A percentile compares a stretch with the other conserved stretches of the same genome.
Conservation (phyloP, 2,113 vertebrate species). For the Pterophyllum scalare region DNA sequence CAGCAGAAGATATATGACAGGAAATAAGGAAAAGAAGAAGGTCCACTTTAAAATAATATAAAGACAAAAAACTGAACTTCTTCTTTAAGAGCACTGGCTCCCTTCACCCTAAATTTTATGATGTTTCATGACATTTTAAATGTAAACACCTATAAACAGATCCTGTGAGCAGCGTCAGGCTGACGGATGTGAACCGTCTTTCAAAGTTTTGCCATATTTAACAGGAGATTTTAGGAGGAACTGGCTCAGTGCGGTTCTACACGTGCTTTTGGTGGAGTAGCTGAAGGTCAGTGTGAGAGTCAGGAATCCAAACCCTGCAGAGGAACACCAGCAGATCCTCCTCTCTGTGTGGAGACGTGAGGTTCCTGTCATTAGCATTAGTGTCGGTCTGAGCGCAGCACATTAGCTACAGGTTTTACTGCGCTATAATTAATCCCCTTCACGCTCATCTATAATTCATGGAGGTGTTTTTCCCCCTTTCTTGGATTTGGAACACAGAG, state of each 20-base stretch:
- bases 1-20: too few species aligned
- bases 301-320: background rate
- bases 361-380: slow-evolving; percentile 69
- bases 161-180: background rate
- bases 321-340: background rate
- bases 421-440: slow-evolving; percentile 70
- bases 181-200: background rate
- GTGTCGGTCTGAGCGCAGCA: slow-evolving; percentile 55
- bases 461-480: slow-evolving; percentile 25
- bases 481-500: slow-evolving; percentile 33
- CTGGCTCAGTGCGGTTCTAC: background rate
- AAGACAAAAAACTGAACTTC: background rate
- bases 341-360: slow-evolving; percentile 1
- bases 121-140: background rate
- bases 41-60: background rate
- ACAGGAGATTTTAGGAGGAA: background rate
- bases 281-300: slow-evolving; percentile 8
- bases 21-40: background rate
- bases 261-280: background rate
- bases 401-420: slow-evolving; percentile 65
- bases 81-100: background rate
- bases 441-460: slow-evolving; percentile 67
- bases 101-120: background rate
- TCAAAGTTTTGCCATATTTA: background rate
- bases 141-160: background rate